phyloP scores from a whole-genome alignment of 2,113 vertebrate genomes.

The Rousettus leschenaultii region DNA sequence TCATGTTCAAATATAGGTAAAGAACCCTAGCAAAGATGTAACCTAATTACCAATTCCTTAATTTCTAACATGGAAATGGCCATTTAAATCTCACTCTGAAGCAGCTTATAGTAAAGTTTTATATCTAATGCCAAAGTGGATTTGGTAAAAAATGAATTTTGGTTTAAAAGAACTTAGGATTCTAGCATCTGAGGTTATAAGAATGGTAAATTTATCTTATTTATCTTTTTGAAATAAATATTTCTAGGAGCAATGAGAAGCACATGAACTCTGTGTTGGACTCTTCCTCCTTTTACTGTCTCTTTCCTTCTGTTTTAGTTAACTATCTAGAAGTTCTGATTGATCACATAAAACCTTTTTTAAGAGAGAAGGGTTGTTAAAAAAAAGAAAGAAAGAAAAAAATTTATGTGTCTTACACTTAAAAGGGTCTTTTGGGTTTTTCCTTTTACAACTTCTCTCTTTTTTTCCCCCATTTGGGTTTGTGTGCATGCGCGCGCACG shows the following conservation, averaged over 20 bases:
- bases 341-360: constrained; percentile 64
- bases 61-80: neutral
- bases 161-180: neutral
- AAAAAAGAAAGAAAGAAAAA: constrained; percentile 51
- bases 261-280: neutral
- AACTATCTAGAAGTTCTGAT: constrained; percentile 51
- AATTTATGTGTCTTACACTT: constrained; percentile 76
- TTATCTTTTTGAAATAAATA: neutral
- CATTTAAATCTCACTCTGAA: constrained; percentile 26
- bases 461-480: constrained; percentile 12
- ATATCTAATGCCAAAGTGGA: neutral
- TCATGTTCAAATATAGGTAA: neutral
- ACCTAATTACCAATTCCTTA: neutral
- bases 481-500: too few relatives aligned
- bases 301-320: constrained; percentile 32
- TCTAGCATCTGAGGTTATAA: neutral
- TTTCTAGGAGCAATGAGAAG: constrained; percentile 24
- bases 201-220: neutral
- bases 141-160: neutral
- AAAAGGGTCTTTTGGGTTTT: constrained; percentile 70
- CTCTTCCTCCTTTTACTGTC: constrained; percentile 39
- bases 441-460: constrained; percentile 71
- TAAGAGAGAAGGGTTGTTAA: constrained; percentile 56
- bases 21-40: neutral
- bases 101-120: neutral